Evolutionary conservation across 2,113 vertebrate genomes (phyloP), one percentile per base, ranked within the genome.

Genomic region (Seriola aureovittata): DNA sequence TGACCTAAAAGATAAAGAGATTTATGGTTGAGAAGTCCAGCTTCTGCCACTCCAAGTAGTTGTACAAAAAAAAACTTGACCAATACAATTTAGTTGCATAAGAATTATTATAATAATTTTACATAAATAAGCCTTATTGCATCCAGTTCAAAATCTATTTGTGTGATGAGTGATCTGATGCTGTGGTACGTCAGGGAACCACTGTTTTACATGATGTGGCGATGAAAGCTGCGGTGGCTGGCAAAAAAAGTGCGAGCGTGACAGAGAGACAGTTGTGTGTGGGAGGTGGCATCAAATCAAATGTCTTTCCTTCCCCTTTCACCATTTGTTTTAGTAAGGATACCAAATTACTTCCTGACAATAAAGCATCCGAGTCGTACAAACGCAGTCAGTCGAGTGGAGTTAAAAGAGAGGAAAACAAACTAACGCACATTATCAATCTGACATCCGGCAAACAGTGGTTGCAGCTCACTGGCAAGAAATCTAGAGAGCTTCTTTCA

Each of bases 221-320:
- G 64, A 80, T 40, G 48, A 78, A 82, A 70, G 64, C 16, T 29
- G 66, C 13, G 57, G 42, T 50, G 62, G 52, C 50, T 80, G 58
- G 32, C 8, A 42, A 32, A 72, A 57, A 42, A 59, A 44, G 14
- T 63, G 44, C 10, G n/a, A 72, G 76, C 2, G 65, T 67, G 82
- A 88, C 71, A 75, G 78, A 64, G 68, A 83, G 77, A 84, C 16
- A 60, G 66, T 50, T 62, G 42, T 74, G 76, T 46, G 85, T 88
- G 85, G 77, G 79, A 87, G 81, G 80, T 8, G 25, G 54, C 23
- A 58, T 88, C 77, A 80, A 81, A 75, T 63, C 44, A 42, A 70
- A 71, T n/a, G 36, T 64, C 42, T 78, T n/a, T 14, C 60, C 38
- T 25, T 7, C 48, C 52, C 55, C 68, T 70, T 42, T 36, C 42